phyloP scores from a whole-genome alignment of 1,140 invertebrate genomes.

The Ectropis grisescens region DNA sequence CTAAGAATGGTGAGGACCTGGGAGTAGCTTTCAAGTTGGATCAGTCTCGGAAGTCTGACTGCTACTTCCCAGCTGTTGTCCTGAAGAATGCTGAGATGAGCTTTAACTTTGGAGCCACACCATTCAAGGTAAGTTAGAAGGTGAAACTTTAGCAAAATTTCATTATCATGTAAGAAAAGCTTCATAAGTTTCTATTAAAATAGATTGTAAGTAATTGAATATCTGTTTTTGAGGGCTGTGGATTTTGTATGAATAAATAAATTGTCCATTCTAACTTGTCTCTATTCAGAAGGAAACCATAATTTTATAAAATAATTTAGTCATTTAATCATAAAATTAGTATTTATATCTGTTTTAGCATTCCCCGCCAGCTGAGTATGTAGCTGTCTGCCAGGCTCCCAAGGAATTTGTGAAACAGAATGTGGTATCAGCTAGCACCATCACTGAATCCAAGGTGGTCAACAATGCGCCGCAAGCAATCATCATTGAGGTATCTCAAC shows the following conservation, averaged over 20 bases:
- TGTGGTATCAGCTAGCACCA: conserved; percentile 60
- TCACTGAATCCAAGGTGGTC: conserved; percentile 69
- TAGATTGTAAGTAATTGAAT: too few relatives aligned
- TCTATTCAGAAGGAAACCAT: too few relatives aligned
- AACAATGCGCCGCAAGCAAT: conserved; percentile 95
- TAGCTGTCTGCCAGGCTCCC: conserved; percentile 76
- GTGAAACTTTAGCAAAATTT: too few relatives aligned
- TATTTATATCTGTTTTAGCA: too few relatives aligned
- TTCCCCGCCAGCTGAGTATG: conserved; percentile 77
- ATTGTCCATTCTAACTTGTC: too few relatives aligned
- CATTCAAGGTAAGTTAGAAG: conserved; percentile 80
- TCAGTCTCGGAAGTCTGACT: conserved; percentile 77
- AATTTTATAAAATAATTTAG: too few relatives aligned
- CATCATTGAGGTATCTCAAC: conserved; percentile 91
- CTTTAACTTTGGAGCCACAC: conserved; percentile 94
- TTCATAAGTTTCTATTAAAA: too few relatives aligned
- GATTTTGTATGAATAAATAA: too few relatives aligned
- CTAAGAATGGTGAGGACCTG: conserved; percentile 92
- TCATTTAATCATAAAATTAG: too few relatives aligned
- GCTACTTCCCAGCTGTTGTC: conserved; percentile 94
- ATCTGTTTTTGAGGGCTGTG: too few relatives aligned
- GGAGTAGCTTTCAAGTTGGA: conserved; percentile 91
- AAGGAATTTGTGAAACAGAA: conserved; percentile 76
- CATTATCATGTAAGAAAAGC: too few relatives aligned
- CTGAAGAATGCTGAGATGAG: conserved; percentile 98